phyloP scores from a whole-genome alignment of 2,888 invertebrate species.

The Smittia aterrima region DNA sequence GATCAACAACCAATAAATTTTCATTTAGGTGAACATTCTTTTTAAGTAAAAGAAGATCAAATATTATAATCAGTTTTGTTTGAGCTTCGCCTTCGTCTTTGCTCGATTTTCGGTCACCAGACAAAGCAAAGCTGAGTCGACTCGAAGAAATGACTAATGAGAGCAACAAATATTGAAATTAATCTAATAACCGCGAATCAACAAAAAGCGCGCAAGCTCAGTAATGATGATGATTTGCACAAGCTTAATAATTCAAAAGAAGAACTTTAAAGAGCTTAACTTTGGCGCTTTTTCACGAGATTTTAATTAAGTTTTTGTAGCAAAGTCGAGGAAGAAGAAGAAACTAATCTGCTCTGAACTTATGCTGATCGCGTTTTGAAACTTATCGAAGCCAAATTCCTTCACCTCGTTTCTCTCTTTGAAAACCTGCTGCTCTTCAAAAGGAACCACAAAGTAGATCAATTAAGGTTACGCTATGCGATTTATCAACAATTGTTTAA shows the following conservation, averaged over 20 bases:
- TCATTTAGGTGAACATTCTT: slow-evolving; percentile 25
- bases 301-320: slow-evolving; percentile 21
- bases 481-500: too few species aligned
- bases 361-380: too few species aligned
- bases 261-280: slow-evolving; percentile 11
- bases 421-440: too few species aligned
- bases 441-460: too few species aligned
- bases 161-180: slow-evolving; percentile 22
- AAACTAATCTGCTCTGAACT: too few species aligned
- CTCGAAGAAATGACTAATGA: slow-evolving; percentile 35
- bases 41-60: slow-evolving; percentile 18
- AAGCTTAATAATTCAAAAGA: slow-evolving; percentile 12
- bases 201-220: background rate
- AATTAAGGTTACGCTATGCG: too few species aligned
- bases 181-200: slow-evolving; percentile 28
- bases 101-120: background rate
- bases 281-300: background rate
- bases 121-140: background rate
- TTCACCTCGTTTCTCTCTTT: too few species aligned
- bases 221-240: slow-evolving; percentile 37
- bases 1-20: slow-evolving; percentile 40
- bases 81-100: slow-evolving; percentile 5
- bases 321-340: background rate
- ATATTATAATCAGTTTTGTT: slow-evolving; percentile 35
- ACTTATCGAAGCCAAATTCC: too few species aligned